These are phyloP conservation scores for Philotrypesis tridentata DNA, from an alignment of 1,140 invertebrate genomes.

Conservation along the genomic window DNA sequence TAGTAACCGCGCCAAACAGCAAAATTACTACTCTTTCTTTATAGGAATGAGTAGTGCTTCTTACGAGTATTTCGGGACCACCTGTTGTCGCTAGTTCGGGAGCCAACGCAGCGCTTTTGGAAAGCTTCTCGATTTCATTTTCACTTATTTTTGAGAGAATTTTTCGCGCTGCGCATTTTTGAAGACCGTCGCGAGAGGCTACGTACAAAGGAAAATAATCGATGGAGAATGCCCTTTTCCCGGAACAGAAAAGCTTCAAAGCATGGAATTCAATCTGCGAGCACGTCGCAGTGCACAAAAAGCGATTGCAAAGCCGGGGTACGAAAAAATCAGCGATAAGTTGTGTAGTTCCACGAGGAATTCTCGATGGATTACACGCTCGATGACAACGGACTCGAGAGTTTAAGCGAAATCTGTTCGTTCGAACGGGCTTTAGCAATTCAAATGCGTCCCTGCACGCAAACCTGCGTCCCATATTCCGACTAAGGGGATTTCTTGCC, in stretches of 20 bases:
- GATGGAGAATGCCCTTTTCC: background rate
- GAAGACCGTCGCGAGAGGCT: too few species aligned
- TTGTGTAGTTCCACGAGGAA: background rate
- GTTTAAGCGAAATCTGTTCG: slow-evolving; percentile 1
- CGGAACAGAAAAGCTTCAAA: background rate
- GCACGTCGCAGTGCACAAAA: background rate
- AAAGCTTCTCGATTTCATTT: background rate
- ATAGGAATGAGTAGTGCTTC: background rate
- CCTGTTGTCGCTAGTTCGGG: background rate
- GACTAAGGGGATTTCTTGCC: background rate
- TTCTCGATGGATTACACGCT: background rate
- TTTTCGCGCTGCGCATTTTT: background rate
- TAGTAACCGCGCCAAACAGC: too few species aligned
- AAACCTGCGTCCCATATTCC: background rate
- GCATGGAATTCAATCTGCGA: background rate
- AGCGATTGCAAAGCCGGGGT: background rate
- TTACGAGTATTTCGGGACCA: background rate
- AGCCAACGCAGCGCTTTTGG: background rate
- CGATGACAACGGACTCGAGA: background rate
- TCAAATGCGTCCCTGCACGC: background rate
- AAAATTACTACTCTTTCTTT: background rate
- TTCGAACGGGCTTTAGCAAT: background rate
- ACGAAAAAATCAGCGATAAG: slow-evolving; percentile 7
- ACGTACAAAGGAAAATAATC: too few species aligned
- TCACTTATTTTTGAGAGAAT: background rate